Evolutionary conservation across 2,113 vertebrate genomes (phyloP).

Genomic region (Panthera uncia): DNA sequence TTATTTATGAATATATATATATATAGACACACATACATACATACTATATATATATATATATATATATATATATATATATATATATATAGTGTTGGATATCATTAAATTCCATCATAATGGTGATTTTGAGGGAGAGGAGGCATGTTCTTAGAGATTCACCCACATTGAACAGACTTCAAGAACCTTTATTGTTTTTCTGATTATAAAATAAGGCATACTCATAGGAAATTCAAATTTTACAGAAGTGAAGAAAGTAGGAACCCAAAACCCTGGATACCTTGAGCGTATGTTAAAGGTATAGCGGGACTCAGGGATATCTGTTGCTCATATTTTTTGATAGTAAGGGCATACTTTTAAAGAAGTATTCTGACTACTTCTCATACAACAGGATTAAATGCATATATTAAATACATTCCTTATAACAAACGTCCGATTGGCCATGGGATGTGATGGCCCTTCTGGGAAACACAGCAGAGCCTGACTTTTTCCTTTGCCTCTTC

Average conservation of each 20-base stretch:
- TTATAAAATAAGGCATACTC: conserved; percentile 1
- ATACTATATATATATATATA: not conserved
- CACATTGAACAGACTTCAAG: not conserved
- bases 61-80: not conserved
- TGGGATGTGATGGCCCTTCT: not conserved
- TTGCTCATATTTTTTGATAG: conserved; percentile 13
- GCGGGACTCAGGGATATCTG: not conserved
- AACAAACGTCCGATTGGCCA: not conserved
- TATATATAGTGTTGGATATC: conserved; percentile 13
- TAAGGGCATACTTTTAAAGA: not conserved
- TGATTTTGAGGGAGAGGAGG: conserved; percentile 37
- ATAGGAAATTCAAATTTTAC: conserved; percentile 38
- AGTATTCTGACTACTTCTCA: conserved; percentile 6
- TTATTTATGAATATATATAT: conserved; percentile 3
- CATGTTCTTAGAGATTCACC: not conserved
- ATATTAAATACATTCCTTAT: not conserved
- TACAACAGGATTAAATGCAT: not conserved
- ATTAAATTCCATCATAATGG: conserved; percentile 22
- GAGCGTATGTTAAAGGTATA: not conserved
- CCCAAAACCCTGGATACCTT: not conserved
- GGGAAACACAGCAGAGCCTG: not conserved
- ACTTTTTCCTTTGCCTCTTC: not conserved
- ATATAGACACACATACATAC: not conserved
- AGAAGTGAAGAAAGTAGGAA: conserved; percentile 32
- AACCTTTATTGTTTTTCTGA: conserved; percentile 30